phyloP scores from a whole-genome alignment of 2,113 vertebrate species.

The Otis tarda region DNA sequence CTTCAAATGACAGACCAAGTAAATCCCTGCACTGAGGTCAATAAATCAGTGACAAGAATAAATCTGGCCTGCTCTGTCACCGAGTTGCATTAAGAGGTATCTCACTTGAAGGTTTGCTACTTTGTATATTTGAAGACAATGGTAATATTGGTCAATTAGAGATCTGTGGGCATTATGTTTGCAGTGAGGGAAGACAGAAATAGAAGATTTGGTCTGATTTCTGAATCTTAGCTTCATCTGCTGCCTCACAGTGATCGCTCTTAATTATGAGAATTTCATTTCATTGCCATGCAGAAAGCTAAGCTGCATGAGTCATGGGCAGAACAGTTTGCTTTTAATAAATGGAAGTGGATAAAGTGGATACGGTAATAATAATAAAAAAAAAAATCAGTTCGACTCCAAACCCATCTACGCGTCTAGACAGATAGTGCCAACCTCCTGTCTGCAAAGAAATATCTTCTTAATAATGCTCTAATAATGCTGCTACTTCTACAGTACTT shows the following conservation, averaged over 20 bases:
- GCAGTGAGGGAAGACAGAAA: neutral
- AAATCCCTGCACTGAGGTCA: neutral
- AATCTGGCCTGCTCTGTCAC: neutral
- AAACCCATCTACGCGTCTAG: slow-evolving; percentile 60
- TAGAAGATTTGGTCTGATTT: slow-evolving; percentile 1
- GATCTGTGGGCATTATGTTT: neutral
- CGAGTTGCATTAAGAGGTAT: neutral
- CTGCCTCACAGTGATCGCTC: neutral
- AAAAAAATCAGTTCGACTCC: slow-evolving; percentile 46
- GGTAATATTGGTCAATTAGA: neutral
- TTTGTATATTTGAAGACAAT: neutral
- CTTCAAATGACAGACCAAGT: neutral
- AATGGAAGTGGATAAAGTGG: slow-evolving; percentile 63
- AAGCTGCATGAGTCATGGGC: slow-evolving; percentile 57
- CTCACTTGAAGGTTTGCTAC: neutral
- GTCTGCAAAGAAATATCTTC: slow-evolving; percentile 62
- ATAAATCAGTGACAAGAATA: neutral
- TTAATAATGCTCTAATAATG: slow-evolving; percentile 50
- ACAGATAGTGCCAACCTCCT: slow-evolving; percentile 58
- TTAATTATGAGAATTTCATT: slow-evolving; percentile 41
- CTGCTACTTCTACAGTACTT: slow-evolving; percentile 25
- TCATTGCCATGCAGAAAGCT: slow-evolving; percentile 38
- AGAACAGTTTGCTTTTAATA: slow-evolving; percentile 65
- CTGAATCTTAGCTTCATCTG: slow-evolving; percentile 10
- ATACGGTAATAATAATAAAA: slow-evolving; percentile 34